Evolutionary conservation across 2,113 vertebrate genomes (phyloP).

Genomic region (Erythrocercus mccallii): DNA sequence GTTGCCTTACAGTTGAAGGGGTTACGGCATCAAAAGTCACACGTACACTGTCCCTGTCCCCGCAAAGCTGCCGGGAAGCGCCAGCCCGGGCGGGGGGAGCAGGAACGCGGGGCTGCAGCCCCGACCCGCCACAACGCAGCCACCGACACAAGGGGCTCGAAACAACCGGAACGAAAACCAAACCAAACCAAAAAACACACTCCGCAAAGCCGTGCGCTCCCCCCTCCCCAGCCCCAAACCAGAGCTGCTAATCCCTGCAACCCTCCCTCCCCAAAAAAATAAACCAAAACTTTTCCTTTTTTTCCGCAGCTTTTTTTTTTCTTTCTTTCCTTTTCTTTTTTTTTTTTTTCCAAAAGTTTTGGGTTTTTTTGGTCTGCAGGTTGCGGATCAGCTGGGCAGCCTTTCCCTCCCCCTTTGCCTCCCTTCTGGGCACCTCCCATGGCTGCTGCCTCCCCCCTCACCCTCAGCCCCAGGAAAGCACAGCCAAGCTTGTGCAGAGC

Average conservation of each 20-base stretch:
- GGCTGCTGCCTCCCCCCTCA: background rate
- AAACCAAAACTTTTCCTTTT: background rate
- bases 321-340: background rate
- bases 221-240: background rate
- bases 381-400: background rate
- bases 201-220: background rate
- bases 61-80: constrained; percentile 32
- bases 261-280: background rate
- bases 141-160: background rate
- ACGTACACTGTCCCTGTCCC: constrained; percentile 1
- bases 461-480: background rate
- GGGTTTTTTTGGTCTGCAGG: constrained; percentile 36
- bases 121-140: constrained; percentile 4
- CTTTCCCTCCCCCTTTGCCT: background rate
- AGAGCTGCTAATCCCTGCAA: background rate
- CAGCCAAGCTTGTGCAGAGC: background rate
- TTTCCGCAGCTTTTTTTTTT: background rate
- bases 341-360: background rate
- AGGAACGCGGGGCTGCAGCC: background rate
- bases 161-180: background rate
- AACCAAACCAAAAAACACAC: background rate
- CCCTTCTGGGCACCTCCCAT: background rate
- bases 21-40: constrained; percentile 64
- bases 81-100: background rate
- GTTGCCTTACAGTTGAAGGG: constrained; percentile 75